phyloP scores from a whole-genome alignment of 1,140 invertebrate genomes.

The Trigoniulus corallinus region DNA sequence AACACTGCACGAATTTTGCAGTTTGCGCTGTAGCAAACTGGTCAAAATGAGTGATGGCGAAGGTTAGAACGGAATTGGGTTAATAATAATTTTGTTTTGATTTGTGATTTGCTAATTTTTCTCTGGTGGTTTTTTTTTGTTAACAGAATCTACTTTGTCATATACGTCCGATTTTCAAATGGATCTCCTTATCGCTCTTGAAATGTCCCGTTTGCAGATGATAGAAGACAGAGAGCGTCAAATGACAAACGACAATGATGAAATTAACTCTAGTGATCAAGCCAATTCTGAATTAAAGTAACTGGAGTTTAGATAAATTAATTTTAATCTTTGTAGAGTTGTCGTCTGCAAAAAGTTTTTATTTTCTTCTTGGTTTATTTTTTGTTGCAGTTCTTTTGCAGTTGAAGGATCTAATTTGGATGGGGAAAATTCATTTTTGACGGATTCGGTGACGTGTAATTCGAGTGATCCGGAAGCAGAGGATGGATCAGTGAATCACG shows the following conservation, averaged over 20 bases:
- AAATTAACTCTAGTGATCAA: too few relatives aligned
- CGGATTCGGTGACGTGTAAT: too few relatives aligned
- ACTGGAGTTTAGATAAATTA: too few relatives aligned
- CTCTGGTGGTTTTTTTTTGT: conserved; percentile 1
- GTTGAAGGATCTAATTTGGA: too few relatives aligned
- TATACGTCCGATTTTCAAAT: conserved; percentile 36
- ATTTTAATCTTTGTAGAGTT: too few relatives aligned
- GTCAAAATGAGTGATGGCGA: conserved; percentile 17
- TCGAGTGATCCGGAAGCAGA: neutral
- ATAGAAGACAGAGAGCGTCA: conserved; percentile 36
- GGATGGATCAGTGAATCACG: neutral
- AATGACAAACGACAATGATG: neutral
- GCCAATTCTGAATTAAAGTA: too few relatives aligned
- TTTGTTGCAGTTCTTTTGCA: too few relatives aligned
- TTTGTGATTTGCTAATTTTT: too few relatives aligned
- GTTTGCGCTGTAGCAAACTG: conserved; percentile 27
- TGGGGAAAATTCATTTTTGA: too few relatives aligned
- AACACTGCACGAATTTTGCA: conserved; percentile 33
- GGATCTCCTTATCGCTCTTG: conserved; percentile 47
- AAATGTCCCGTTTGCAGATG: conserved; percentile 53
- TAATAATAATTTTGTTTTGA: neutral
- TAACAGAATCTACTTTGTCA: conserved; percentile 19
- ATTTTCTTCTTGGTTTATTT: too few relatives aligned
- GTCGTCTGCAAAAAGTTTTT: too few relatives aligned
- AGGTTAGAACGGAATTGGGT: conserved; percentile 10